phyloP scores from a whole-genome alignment of 2,797 vertebrate species.

The Cyprinodon diabolis region DNA sequence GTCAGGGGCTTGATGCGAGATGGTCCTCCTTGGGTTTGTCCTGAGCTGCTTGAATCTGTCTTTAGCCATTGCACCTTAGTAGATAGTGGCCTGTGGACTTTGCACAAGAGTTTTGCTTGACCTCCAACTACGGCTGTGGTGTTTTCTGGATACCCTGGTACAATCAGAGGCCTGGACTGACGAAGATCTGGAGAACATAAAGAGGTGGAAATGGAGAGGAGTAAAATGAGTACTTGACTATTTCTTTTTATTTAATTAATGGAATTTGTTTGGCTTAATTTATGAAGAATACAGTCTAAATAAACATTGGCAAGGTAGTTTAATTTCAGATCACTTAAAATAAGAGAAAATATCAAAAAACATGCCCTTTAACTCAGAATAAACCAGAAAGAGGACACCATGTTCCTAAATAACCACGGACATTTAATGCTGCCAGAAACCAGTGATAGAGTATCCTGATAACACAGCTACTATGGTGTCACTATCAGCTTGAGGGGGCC shows the following conservation, averaged over 20 bases:
- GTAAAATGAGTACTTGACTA: not conserved
- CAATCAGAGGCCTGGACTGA: slow-evolving; percentile 67
- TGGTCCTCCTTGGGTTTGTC: slow-evolving; percentile 37
- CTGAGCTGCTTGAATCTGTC: slow-evolving; percentile 44
- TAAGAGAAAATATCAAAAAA: slow-evolving; percentile 32
- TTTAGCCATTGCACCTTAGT: slow-evolving; percentile 83
- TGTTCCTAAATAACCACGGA: slow-evolving; percentile 51
- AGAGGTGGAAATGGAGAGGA: not conserved
- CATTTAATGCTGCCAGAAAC: slow-evolving; percentile 50
- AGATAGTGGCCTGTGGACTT: slow-evolving; percentile 73
- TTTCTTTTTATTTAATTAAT: not conserved
- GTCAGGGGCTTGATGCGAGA: slow-evolving; percentile 68
- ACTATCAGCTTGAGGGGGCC: slow-evolving; percentile 60
- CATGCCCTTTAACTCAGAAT: slow-evolving; percentile 51
- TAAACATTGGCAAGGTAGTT: not conserved
- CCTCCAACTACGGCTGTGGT: slow-evolving; percentile 67
- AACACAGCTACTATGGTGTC: slow-evolving; percentile 61
- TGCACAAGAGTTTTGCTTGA: slow-evolving; percentile 74
- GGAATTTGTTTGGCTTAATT: not conserved
- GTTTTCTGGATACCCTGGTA: slow-evolving; percentile 81
- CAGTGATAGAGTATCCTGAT: slow-evolving; percentile 67
- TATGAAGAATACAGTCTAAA: not conserved
- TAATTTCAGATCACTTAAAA: not conserved
- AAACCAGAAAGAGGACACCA: slow-evolving; percentile 28
- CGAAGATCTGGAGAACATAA: slow-evolving; percentile 60